phyloP scores from a whole-genome alignment of 1,140 invertebrate species.

The Neuroterus valhalla region DNA sequence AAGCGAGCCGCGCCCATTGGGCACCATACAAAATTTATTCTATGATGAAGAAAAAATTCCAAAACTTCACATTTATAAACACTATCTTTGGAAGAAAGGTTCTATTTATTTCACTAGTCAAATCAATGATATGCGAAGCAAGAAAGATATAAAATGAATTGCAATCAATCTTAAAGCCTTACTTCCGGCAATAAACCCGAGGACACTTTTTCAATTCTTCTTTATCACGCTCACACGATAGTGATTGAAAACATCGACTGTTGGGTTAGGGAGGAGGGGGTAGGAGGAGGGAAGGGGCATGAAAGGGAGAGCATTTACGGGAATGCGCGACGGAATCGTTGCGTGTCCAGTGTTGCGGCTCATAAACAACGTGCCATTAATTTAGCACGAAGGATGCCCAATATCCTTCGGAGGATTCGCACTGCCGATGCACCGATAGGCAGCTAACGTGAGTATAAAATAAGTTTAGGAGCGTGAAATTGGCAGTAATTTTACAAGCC shows the following conservation, averaged over 20 bases:
- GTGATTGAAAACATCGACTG: not conserved
- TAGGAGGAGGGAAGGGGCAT: constrained; percentile 47
- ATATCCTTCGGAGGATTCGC: constrained; percentile 62
- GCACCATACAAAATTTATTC: too few species aligned
- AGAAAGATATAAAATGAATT: too few species aligned
- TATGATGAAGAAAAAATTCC: too few species aligned
- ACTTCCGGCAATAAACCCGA: not conserved
- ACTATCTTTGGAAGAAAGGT: too few species aligned
- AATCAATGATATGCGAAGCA: too few species aligned
- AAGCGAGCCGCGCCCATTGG: too few species aligned
- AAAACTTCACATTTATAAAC: too few species aligned
- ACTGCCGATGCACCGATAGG: constrained; percentile 45
- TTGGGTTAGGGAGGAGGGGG: not conserved
- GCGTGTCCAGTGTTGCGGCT: constrained; percentile 66
- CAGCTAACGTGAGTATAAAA: constrained; percentile 62
- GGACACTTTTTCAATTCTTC: not conserved
- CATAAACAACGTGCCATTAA: constrained; percentile 74
- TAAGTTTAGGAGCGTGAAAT: constrained; percentile 75
- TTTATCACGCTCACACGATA: too few species aligned
- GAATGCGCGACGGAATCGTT: constrained; percentile 70
- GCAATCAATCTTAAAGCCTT: not conserved
- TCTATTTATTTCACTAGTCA: too few species aligned
- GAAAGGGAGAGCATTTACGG: constrained; percentile 60
- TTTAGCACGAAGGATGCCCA: constrained; percentile 70
- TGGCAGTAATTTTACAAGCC: constrained; percentile 76